Base-by-base conservation (phyloP, 2,113 vertebrate species). In the Trochalopteron elliotii region DNA sequence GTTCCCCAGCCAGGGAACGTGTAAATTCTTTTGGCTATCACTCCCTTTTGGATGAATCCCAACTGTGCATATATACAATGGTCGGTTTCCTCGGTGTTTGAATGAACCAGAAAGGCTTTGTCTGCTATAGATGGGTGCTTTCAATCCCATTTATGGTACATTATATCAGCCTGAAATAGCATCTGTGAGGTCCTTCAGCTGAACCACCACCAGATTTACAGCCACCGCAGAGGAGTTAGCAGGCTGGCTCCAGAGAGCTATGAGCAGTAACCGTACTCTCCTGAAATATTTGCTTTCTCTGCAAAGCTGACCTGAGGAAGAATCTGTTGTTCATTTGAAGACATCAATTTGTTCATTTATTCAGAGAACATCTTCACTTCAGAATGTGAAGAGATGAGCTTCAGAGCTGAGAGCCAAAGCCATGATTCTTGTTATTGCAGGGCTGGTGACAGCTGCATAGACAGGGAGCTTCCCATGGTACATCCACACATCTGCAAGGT, bases 261-360 rank as follows among this genome's bases (percentile, higher is more conserved):
- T 56, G 83, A 87, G 77, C 87, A 95, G 55, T 95, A 91, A 94
- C 78, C 56, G 23, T 92, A 35, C 74, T 82, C 93, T 75, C 82
- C 80, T 95, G 95, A 97, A 96, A 94, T 96, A 96, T 76, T 88
- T 82, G 69, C 96, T 97, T 97, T 72, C 85, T 94, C 90, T 88
- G 91, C 81, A 94, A 96, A 93, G 87, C 27, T 95, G 95, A 95
- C 94, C 80, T 75, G 60, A 76, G 81, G 94, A 97, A 76, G 94
- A 94, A 96, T 82, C 60, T 91, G 77, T 49, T 77, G 84, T 74
- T 97, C 87, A 33, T 83, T 81, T 83, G 83, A 86, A 90, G 72
- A 89, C 71, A 56, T 90, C 85, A 39, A 39, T 69, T 82, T 79
- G 57, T 59, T 92, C 87, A 83, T 96, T 96, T 92, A 83, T 82